phyloP scores from a whole-genome alignment of 2,797 vertebrate genomes.

The Rhadinocentrus ornatus region DNA sequence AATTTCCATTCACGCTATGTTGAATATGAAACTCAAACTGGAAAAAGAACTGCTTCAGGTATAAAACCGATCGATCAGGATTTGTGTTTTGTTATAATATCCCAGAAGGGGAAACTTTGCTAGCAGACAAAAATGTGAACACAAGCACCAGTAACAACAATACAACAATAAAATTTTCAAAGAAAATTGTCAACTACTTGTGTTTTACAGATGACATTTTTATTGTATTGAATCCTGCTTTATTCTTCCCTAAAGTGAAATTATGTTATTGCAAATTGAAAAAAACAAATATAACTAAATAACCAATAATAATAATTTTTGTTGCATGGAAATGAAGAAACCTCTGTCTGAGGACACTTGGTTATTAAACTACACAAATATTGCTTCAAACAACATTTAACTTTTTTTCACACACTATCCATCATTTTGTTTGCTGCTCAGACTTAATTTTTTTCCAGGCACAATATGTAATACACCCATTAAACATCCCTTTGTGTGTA shows the following conservation, averaged over 20 bases:
- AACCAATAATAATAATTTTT: too few relatives aligned
- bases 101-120: not conserved
- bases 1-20: not conserved
- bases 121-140: not conserved
- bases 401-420: slow-evolving; percentile 1
- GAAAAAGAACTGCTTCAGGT: not conserved
- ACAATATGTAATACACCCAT: slow-evolving; percentile 6
- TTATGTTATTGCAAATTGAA: not conserved
- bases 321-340: not conserved
- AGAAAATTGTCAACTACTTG: not conserved
- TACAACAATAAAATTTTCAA: not conserved
- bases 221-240: not conserved
- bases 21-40: not conserved
- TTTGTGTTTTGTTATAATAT: not conserved
- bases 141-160: not conserved
- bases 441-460: not conserved
- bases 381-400: not conserved
- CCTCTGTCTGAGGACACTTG: not conserved
- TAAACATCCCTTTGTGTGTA: not conserved
- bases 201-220: not conserved
- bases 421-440: not conserved
- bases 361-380: not conserved
- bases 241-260: not conserved
- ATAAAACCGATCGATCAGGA: not conserved
- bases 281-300: not conserved